Evolutionary conservation across 2,888 invertebrate genomes (phyloP), one percentile per base, ranked within the genome.

Genomic region (Pilophorus perplexus): DNA sequence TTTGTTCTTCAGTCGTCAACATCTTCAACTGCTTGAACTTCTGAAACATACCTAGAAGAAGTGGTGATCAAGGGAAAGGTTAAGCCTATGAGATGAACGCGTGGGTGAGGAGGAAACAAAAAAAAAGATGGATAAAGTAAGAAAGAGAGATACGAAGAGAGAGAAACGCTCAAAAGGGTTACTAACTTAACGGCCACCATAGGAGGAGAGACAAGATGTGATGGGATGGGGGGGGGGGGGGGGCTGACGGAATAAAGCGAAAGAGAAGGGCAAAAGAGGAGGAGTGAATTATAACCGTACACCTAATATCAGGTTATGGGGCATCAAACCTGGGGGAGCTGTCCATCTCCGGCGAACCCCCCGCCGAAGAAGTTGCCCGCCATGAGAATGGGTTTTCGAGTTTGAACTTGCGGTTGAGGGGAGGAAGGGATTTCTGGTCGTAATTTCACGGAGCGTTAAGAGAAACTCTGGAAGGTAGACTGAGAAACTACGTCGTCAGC

Each of bases 201-300:
- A 46, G 46, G 25, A 46, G 25, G 25, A 46, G 46, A 23, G 25
- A 14, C n/a, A 46, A 46, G 3, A n/a, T n/a, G n/a, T n/a, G n/a
- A n/a, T n/a, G n/a, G n/a, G n/a, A n/a, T n/a, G n/a, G 46, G 25
- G 2, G 46, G 25, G 23, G 22, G 22, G 8, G 23, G 46, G 44
- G 23, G 20, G 44, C 44, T 23, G 44, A 44, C 23, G 44, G 42
- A 40, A n/a, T n/a, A n/a, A n/a, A n/a, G n/a, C n/a, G n/a, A n/a
- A n/a, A n/a, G n/a, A n/a, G 62, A 46, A 10, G 38, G 37, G 37
- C 22, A 37, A 50, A 52, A 50, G 50, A n/a, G 23, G 23, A 50
- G 52, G 38, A 33, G 64, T 64, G 50, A 64, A 64, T 64, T 64
- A 64, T 50, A 64, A 64, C 64, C 64, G 64, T 48, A 50, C 64